These are phyloP conservation scores for Varecia variegata DNA, from an alignment of 2,797 vertebrate species.

Conservation along the genomic window DNA sequence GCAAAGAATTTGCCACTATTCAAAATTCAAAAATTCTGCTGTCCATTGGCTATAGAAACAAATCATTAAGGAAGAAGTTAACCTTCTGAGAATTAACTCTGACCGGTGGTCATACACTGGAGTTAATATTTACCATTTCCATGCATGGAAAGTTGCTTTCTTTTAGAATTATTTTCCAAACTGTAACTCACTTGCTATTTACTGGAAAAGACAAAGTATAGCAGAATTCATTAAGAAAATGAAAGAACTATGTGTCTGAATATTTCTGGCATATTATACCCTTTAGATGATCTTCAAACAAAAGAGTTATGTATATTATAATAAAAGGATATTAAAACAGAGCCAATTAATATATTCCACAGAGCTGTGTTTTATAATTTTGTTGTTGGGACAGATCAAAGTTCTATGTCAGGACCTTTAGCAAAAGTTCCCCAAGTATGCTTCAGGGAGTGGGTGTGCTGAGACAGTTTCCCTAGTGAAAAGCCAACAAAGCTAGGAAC, in stretches of 20 bases:
- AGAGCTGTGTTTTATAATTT: neutral
- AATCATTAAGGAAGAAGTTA: neutral
- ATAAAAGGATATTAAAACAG: neutral
- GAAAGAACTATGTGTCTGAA: neutral
- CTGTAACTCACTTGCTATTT: neutral
- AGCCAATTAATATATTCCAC: neutral
- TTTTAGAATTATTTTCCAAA: conserved; percentile 35
- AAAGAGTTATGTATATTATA: neutral
- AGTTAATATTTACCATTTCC: neutral
- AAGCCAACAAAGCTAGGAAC: neutral
- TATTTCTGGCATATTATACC: neutral
- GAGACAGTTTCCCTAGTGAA: neutral
- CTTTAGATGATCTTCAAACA: conserved; percentile 7
- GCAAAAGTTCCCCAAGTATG: neutral
- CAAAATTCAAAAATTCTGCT: neutral
- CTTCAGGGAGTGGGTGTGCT: neutral
- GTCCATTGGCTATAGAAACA: neutral
- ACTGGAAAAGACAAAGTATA: conserved; percentile 7
- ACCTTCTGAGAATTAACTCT: neutral
- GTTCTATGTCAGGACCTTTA: neutral
- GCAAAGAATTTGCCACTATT: neutral
- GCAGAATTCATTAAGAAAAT: conserved; percentile 17
- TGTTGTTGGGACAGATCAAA: neutral
- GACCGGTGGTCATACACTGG: neutral
- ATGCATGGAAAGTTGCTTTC: neutral